These are phyloP conservation scores for Amphipyra tragopoginis DNA, from an alignment of 2,888 invertebrate species.

Conservation along the genomic window DNA sequence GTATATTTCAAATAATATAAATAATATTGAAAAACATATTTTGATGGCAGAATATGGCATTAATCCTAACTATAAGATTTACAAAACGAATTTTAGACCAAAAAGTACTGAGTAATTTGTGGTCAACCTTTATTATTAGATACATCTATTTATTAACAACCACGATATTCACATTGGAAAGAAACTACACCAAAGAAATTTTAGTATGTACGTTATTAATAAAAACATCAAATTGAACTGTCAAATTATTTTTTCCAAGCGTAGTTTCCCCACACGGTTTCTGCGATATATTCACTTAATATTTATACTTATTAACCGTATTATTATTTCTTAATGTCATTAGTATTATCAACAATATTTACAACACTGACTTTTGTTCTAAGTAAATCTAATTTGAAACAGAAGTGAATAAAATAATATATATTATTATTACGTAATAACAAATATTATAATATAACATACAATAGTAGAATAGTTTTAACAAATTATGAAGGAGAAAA, in stretches of 20 bases:
- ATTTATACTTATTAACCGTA: slow-evolving; percentile 54
- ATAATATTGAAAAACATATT: slow-evolving; percentile 9
- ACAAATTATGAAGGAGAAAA: slow-evolving; percentile 28
- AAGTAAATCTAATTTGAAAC: slow-evolving; percentile 48
- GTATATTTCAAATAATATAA: slow-evolving; percentile 6
- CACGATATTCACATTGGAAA: slow-evolving; percentile 78
- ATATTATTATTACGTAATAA: slow-evolving; percentile 20
- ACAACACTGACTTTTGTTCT: slow-evolving; percentile 71
- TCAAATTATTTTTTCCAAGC: slow-evolving; percentile 87
- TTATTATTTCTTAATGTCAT: slow-evolving; percentile 60
- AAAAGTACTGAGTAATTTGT: slow-evolving; percentile 53
- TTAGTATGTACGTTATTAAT: slow-evolving; percentile 74
- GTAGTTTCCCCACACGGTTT: slow-evolving; percentile 89
- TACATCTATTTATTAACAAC: slow-evolving; percentile 68
- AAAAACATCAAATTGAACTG: slow-evolving; percentile 82
- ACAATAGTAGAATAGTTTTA: slow-evolving; percentile 24
- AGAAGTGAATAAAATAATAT: slow-evolving; percentile 33
- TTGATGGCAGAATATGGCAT: slow-evolving; percentile 58
- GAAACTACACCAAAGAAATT: slow-evolving; percentile 86
- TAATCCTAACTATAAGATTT: slow-evolving; percentile 46
- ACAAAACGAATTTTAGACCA: slow-evolving; percentile 53
- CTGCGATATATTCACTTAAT: slow-evolving; percentile 73
- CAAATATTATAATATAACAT: slow-evolving; percentile 24
- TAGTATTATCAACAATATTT: slow-evolving; percentile 74
- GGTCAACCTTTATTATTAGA: slow-evolving; percentile 50